A percentile compares a stretch with the other conserved stretches of the same genome.
Evolutionary conservation across 2,113 vertebrate genomes (phyloP).

Genomic region (Odontesthes bonariensis): DNA sequence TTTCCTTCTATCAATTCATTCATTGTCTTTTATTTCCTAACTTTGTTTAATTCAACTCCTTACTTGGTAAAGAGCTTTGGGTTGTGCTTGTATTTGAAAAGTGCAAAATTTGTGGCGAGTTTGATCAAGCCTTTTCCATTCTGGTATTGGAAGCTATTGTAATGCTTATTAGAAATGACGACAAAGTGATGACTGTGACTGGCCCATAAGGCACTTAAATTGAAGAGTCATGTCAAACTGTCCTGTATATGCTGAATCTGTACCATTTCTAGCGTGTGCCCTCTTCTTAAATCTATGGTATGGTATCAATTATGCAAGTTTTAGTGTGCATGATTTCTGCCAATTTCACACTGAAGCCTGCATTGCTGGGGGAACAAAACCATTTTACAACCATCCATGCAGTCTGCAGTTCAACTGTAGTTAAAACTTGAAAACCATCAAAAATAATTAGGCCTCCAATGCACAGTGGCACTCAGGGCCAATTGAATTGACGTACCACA

Average conservation of each 20-base stretch:
- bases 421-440: conserved; percentile 73
- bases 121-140: neutral
- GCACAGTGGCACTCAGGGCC: conserved; percentile 77
- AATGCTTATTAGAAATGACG: neutral
- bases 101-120: neutral
- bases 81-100: too few relatives aligned
- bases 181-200: neutral
- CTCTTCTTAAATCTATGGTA: neutral
- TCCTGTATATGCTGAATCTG: too few relatives aligned
- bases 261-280: neutral
- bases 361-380: conserved; percentile 6
- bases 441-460: conserved; percentile 75
- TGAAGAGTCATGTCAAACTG: too few relatives aligned
- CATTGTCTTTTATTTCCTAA: too few relatives aligned
- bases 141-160: neutral
- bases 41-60: too few relatives aligned
- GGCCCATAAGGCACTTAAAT: neutral
- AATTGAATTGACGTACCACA: conserved; percentile 82
- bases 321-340: conserved; percentile 30
- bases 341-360: conserved; percentile 25
- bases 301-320: conserved; percentile 11
- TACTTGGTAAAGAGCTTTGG: too few relatives aligned
- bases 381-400: conserved; percentile 39
- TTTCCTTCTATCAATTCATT: too few relatives aligned
- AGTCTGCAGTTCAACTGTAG: conserved; percentile 63